Evolutionary conservation across 2,797 vertebrate genomes (phyloP), one percentile per base, ranked within the genome.

Genomic region (Heteromormyrus szaboi): DNA sequence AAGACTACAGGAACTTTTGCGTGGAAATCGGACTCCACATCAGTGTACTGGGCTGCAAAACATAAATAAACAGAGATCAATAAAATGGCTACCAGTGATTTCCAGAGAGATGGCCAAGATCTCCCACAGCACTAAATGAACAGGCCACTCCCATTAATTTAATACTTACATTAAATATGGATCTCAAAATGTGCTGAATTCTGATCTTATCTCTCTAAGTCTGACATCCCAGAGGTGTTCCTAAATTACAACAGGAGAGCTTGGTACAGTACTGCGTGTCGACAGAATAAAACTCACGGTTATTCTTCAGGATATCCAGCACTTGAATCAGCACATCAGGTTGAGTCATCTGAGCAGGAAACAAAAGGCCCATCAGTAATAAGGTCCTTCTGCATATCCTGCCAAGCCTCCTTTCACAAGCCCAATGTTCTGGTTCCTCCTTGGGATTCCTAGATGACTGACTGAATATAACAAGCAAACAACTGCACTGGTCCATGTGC

Each of bases 11-110:
- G 98, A 95, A 99, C 98, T 97, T 99, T 99, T 94, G 98, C 97
- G 50, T 99, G 98, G 95, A 99, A 99, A 95, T 99, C 98, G 8
- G 98, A 99, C 94, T 99, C 98, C 85, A 99, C 98, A 79, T 99
- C 98, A 44, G 95, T 94, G 94, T 96, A 99, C 90, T 95, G 95
- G 91, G 95, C 98, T 99, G 91, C 46, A 92, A 88, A 11, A 92
- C 88, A 19, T 68, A 54, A 89, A 29, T 2, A 17, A 90, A 88
- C 14, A 19, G 2, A 48, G 37, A 87, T 72, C 33, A 85, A 44
- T 65, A 6, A 33, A 37, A 54, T 25, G 9, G n/a, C 41, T 6
- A 48, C 12, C 81, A 4, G 46, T 0, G 37, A 79, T 44, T 17
- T 44, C 17, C 33, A 37, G 65, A 72, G 65, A 33, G 65, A 72